Conservation (phyloP, 2,113 vertebrate species). For the Sigmodon hispidus region DNA sequence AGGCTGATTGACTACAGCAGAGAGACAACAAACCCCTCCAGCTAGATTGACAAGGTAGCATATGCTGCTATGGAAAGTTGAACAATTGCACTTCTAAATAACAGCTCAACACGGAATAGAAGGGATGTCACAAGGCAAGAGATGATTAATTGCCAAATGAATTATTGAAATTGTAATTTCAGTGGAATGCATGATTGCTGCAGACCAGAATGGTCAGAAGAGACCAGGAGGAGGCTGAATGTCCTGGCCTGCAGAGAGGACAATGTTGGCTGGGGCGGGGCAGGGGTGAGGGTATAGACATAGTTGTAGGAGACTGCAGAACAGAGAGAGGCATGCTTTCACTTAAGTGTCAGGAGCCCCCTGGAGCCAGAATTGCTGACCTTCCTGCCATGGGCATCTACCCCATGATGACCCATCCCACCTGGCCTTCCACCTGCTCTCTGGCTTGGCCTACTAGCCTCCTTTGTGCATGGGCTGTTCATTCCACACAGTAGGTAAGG, state of each 20-base stretch:
- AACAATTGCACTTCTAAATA: slow-evolving; percentile 70
- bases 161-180: slow-evolving; percentile 74
- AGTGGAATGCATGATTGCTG: not conserved
- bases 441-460: not conserved
- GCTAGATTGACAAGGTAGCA: slow-evolving; percentile 50
- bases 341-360: accelerated
- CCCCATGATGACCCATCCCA: not conserved
- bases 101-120: slow-evolving; percentile 43
- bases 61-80: slow-evolving; percentile 65
- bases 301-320: not conserved
- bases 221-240: not conserved
- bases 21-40: not conserved
- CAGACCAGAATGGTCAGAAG: not conserved
- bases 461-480: not conserved
- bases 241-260: not conserved
- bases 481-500: not conserved
- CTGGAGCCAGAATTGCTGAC: not conserved
- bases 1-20: slow-evolving; percentile 54
- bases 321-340: not conserved
- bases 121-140: slow-evolving; percentile 67
- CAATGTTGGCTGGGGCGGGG: not conserved
- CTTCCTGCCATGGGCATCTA: accelerated
- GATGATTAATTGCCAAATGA: slow-evolving; percentile 75
- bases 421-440: not conserved
- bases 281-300: accelerated